Evolutionary conservation across 2,797 vertebrate genomes (phyloP).

Genomic region (Pangasius sanitwongsei): DNA sequence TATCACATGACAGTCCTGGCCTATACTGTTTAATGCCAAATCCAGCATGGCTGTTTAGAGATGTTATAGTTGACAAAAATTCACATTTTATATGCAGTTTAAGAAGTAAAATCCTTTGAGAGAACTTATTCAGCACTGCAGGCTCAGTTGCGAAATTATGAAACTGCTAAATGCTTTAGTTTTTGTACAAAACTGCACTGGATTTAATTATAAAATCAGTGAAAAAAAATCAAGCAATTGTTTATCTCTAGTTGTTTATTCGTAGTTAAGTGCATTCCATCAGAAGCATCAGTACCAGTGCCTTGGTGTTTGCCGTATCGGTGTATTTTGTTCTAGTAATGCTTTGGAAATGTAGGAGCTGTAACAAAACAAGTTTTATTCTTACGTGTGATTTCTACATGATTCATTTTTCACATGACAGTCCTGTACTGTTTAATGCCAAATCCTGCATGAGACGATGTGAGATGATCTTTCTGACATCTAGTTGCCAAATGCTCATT

Average conservation of each 20-base stretch:
- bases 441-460: not conserved
- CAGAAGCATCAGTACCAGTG: not conserved
- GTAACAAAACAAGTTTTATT: not conserved
- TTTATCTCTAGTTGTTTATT: not conserved
- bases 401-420: not conserved
- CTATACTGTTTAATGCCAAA: not conserved
- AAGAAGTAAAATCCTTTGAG: not conserved
- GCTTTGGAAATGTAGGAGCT: not conserved
- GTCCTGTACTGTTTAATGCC: not conserved
- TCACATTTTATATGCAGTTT: not conserved
- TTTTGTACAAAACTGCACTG: not conserved
- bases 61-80: not conserved
- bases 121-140: not conserved
- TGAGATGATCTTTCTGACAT: not conserved
- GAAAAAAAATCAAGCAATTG: not conserved
- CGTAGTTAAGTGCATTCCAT: not conserved
- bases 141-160: not conserved
- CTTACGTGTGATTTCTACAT: not conserved
- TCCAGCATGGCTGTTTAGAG: not conserved
- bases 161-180: not conserved
- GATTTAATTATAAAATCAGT: not conserved
- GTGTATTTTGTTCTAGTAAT: not conserved
- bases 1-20: not conserved
- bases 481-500: not conserved
- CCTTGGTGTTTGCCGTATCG: not conserved